Evolutionary conservation across 2,113 vertebrate genomes (phyloP), one percentile per base, ranked within the genome.

Genomic region (Phrynosoma platyrhinos): DNA sequence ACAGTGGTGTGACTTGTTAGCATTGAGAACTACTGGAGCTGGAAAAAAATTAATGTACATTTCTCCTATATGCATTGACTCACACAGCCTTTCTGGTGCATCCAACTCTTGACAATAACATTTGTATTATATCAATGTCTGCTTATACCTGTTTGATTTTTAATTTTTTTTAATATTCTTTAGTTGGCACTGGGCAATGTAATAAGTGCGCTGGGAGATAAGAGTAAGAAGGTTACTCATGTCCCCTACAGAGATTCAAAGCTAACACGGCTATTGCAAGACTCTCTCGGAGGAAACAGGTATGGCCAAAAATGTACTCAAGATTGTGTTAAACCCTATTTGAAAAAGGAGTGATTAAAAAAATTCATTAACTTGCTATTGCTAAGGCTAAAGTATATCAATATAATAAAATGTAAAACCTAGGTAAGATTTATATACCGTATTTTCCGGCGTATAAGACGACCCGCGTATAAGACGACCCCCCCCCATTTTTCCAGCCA

Each of bases 171-270:
- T 7, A 0, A 0, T 86, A 30, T 81, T 90, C 94, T 94, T 55
- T 75, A 99, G 99, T 95, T 99, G 62, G 99, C 99, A 76, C 96
- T 99, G 94, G 99, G 99, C 90, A 99, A 99, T 62, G 99, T 99
- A 62, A 99, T 99, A 96, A 99, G 99, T 77, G 99, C 99, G 18
- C 91, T 99, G 90, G 99, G 99, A 91, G 99, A 99, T 95, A 97
- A 98, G 92, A 99, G 98, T 93, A 99, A 99, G 93, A 98, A 98
- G 85, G 97, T 98, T 87, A 98, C 98, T 32, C 99, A 99, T 2
- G 98, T 99, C 85, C 99, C 99, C 83, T 99, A 99, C 88, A 97
- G 99, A 93, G 99, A 99, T 92, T 99, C 99, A 86, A 99, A 99
- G 89, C 97, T 99, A 91, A 99, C 99, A 6, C 97, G 99, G 30